Conservation (phyloP, 2,797 vertebrate species). For the Chelon auratus region DNA sequence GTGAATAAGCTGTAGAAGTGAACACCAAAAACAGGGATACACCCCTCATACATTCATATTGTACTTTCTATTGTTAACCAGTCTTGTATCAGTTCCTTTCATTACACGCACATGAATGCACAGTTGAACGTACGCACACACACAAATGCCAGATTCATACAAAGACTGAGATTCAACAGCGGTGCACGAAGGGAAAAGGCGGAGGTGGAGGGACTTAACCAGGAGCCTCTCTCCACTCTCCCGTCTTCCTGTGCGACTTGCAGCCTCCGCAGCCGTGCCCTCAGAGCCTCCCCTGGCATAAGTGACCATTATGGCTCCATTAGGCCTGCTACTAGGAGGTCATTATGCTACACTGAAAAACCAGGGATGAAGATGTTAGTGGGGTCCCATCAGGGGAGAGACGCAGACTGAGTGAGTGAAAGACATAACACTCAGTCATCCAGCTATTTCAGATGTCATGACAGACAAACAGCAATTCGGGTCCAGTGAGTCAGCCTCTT, state of each 20-base stretch:
- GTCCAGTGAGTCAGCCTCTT: slow-evolving; percentile 74
- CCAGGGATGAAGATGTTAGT: slow-evolving; percentile 78
- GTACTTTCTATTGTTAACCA: slow-evolving; percentile 71
- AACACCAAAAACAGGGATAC: slow-evolving; percentile 68
- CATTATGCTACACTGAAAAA: slow-evolving; percentile 79
- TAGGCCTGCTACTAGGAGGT: slow-evolving; percentile 80
- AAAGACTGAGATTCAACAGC: slow-evolving; percentile 56
- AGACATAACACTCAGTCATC: slow-evolving; percentile 77
- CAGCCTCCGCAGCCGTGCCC: slow-evolving; percentile 75
- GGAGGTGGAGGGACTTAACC: slow-evolving; percentile 54
- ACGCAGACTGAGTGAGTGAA: slow-evolving; percentile 70
- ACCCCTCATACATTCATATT: slow-evolving; percentile 65
- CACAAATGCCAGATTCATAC: slow-evolving; percentile 53
- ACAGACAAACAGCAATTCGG: slow-evolving; percentile 77
- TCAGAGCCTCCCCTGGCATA: slow-evolving; percentile 79
- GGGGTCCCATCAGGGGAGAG: slow-evolving; percentile 73
- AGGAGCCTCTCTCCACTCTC: slow-evolving; percentile 53
- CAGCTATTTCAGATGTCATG: slow-evolving; percentile 77
- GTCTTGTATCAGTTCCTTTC: slow-evolving; percentile 65
- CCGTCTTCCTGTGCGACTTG: slow-evolving; percentile 65
- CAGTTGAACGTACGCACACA: slow-evolving; percentile 42
- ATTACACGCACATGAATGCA: slow-evolving; percentile 58
- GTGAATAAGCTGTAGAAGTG: slow-evolving; percentile 62
- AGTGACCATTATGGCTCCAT: slow-evolving; percentile 85
- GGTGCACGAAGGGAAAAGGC: slow-evolving; percentile 46